phyloP scores from a whole-genome alignment of 2,888 invertebrate genomes.

The Yponomeuta cagnagella region DNA sequence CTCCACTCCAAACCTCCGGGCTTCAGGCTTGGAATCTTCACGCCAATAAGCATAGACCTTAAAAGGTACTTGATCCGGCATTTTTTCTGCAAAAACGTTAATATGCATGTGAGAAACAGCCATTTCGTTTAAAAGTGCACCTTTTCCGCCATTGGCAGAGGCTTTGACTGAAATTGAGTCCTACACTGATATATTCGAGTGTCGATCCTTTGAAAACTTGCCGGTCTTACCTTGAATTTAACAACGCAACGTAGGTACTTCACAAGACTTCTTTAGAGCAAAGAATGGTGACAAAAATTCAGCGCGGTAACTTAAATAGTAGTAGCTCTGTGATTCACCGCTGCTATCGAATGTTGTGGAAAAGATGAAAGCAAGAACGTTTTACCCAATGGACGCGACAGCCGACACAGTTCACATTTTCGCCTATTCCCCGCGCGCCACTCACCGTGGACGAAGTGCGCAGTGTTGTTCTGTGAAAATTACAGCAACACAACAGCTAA shows the following conservation, averaged over 20 bases:
- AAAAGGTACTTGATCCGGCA: constrained; percentile 63
- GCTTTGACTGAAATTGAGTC: too few relatives aligned
- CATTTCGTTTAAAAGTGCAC: constrained; percentile 7
- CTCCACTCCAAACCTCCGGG: constrained; percentile 78
- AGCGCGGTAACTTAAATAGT: constrained; percentile 9
- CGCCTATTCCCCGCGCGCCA: too few relatives aligned
- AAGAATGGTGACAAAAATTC: neutral
- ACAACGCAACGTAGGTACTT: neutral
- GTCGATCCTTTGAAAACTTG: neutral
- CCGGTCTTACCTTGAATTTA: neutral
- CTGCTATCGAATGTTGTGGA: constrained; percentile 23
- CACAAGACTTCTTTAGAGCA: neutral
- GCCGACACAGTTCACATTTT: too few relatives aligned
- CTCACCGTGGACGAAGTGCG: too few relatives aligned
- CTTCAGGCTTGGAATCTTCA: constrained; percentile 64
- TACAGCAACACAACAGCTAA: too few relatives aligned
- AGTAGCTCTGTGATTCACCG: constrained; percentile 21
- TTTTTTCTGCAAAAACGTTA: constrained; percentile 23
- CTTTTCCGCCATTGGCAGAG: neutral
- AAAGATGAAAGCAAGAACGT: neutral
- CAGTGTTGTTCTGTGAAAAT: too few relatives aligned
- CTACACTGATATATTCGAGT: too few relatives aligned
- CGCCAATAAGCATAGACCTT: constrained; percentile 64
- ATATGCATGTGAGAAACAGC: neutral
- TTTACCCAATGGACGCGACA: too few relatives aligned